These are phyloP conservation scores for Odontesthes bonariensis DNA, from an alignment of 2,113 vertebrate genomes.

Conservation along the genomic window DNA sequence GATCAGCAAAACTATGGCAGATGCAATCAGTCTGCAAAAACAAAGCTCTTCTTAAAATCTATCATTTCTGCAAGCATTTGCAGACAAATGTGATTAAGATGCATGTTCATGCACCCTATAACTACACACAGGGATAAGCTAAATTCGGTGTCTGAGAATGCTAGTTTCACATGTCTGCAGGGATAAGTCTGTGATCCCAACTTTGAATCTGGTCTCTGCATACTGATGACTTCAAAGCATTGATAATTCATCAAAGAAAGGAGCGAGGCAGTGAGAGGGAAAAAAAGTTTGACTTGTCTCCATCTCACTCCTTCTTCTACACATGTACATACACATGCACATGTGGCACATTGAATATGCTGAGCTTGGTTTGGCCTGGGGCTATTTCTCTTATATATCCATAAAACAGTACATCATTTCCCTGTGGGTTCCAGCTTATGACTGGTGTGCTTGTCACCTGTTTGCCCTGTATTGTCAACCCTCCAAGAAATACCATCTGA, in stretches of 20 bases:
- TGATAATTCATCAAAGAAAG: conserved; percentile 77
- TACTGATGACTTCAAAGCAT: conserved; percentile 78
- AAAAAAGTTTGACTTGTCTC: conserved; percentile 52
- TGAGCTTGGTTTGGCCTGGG: conserved; percentile 75
- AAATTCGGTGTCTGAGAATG: conserved; percentile 45
- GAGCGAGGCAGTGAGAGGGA: conserved; percentile 25
- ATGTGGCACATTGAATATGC: conserved; percentile 73
- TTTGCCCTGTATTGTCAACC: conserved; percentile 62
- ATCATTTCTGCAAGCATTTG: conserved; percentile 7
- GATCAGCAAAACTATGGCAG: conserved; percentile 39
- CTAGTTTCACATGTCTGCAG: conserved; percentile 58
- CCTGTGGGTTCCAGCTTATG: conserved; percentile 58
- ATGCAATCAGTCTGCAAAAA: conserved; percentile 28
- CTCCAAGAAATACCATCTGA: conserved; percentile 44
- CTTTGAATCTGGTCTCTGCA: conserved; percentile 75
- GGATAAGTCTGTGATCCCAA: conserved; percentile 66
- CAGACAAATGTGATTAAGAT: conserved; percentile 54
- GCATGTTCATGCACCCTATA: conserved; percentile 37
- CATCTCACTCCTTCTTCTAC: conserved; percentile 35
- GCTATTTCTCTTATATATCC: conserved; percentile 77
- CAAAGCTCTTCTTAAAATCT: conserved; percentile 33
- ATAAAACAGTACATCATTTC: conserved; percentile 75
- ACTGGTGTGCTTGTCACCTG: conserved; percentile 72
- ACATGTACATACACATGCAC: conserved; percentile 24
- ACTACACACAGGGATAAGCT: conserved; percentile 39